Evolutionary conservation across 2,888 invertebrate species (phyloP).

Genomic region (Lasioglossum zephyrum): DNA sequence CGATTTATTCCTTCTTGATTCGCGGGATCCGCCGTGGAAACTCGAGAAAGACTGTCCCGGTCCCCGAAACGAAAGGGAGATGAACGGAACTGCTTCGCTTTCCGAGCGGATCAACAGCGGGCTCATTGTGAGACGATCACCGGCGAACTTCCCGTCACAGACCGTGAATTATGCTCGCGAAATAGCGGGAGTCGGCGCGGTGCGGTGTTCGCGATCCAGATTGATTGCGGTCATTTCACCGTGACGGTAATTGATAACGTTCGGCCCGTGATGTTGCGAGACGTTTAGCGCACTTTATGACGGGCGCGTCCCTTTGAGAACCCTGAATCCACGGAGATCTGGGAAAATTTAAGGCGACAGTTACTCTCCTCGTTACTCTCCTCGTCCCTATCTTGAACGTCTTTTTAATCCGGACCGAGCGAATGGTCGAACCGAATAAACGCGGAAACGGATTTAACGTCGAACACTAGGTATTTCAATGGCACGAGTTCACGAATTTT

Average conservation of each 20-base stretch:
- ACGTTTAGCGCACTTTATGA: not conserved
- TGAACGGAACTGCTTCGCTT: not conserved
- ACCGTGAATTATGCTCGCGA: conserved; percentile 30
- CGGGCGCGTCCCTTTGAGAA: not conserved
- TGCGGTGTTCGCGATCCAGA: conserved; percentile 36
- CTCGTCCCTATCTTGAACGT: not conserved
- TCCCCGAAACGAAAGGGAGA: not conserved
- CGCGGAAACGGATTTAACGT: not conserved
- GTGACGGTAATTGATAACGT: conserved; percentile 19
- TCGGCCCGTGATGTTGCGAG: conserved; percentile 3
- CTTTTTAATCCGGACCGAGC: not conserved
- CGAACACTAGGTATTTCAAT: too few species aligned
- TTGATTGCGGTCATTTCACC: conserved; percentile 25
- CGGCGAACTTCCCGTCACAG: conserved; percentile 23
- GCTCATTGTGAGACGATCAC: conserved; percentile 9
- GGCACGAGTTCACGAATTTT: not conserved
- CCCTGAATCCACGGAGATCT: not conserved
- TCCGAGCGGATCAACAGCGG: conserved; percentile 20
- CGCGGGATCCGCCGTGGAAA: conserved; percentile 16
- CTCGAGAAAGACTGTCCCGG: not conserved
- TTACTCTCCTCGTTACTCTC: not conserved
- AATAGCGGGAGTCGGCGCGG: conserved; percentile 31
- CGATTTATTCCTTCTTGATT: conserved; percentile 52
- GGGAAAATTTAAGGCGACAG: not conserved
- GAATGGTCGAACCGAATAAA: not conserved